A percentile compares a stretch with the other conserved stretches of the same genome.
Conservation (phyloP, 2,113 vertebrate species). For the Burhinus oedicnemus region DNA sequence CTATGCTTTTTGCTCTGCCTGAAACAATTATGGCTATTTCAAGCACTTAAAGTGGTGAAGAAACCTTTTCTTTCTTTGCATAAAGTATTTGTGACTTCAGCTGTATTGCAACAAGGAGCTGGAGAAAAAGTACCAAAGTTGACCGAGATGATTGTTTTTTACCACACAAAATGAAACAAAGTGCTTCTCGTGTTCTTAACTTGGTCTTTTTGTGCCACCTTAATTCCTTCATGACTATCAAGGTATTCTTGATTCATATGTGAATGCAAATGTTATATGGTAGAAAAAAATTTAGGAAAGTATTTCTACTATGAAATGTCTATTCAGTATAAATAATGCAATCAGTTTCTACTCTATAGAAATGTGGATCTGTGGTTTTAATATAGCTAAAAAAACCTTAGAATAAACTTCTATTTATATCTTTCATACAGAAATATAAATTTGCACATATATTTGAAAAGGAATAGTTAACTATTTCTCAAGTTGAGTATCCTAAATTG, state of each 20-base stretch:
- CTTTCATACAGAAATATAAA: not conserved
- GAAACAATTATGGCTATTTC: not conserved
- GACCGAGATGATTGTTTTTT: not conserved
- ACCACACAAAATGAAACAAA: not conserved
- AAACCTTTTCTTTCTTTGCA: not conserved
- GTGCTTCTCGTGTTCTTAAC: not conserved
- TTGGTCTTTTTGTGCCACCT: not conserved
- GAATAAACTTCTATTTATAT: not conserved
- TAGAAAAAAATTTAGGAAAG: not conserved
- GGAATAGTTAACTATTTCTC: not conserved
- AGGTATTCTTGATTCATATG: not conserved
- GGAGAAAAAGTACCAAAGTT: not conserved
- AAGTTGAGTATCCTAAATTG: not conserved
- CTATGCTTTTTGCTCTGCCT: not conserved
- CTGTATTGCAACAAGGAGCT: not conserved
- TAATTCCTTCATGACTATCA: not conserved
- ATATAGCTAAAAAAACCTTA: not conserved
- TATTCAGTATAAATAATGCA: not conserved
- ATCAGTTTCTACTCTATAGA: not conserved
- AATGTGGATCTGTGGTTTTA: not conserved
- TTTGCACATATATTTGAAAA: not conserved
- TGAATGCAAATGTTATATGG: not conserved
- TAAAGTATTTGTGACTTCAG: not conserved
- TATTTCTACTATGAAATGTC: not conserved
- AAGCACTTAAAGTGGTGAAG: not conserved